Evolutionary conservation across 2,113 vertebrate species (phyloP).

Genomic region (Oncorhynchus tshawytscha): DNA sequence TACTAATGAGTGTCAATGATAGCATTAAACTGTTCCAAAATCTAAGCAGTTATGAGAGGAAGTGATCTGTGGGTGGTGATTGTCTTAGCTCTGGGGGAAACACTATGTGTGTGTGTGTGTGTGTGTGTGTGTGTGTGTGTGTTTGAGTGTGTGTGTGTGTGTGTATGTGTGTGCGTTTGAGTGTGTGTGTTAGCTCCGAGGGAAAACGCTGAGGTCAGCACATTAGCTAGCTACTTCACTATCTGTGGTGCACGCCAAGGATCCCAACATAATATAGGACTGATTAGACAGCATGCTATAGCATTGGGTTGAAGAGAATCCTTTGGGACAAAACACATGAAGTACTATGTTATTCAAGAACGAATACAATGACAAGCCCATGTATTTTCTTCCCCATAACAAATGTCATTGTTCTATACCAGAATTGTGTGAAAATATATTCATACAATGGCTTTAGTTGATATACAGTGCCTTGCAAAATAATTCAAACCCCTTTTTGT

Average conservation of each 20-base stretch:
- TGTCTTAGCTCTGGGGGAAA: no score
- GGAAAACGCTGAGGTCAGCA: neutral
- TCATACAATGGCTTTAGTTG: no score
- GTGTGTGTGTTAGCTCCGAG: no score
- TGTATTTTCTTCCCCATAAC: no score
- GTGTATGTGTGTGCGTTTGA: no score
- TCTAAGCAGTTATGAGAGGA: neutral
- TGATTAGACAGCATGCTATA: neutral
- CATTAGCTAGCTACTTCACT: neutral
- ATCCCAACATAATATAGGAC: neutral
- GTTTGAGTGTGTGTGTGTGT: no score
- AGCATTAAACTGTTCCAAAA: neutral
- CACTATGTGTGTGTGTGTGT: no score
- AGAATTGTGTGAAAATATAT: no score
- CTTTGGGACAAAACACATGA: slow-evolving; percentile 9
- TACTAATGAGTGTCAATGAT: slow-evolving; percentile 5
- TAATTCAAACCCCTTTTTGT: no score
- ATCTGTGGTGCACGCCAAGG: neutral
- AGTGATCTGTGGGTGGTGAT: slow-evolving; percentile 11
- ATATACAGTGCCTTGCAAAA: no score
- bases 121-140: no score
- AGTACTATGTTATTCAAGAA: neutral
- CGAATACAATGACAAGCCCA: neutral
- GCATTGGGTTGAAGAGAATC: neutral
- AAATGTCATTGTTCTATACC: no score